phyloP scores from a whole-genome alignment of 2,888 invertebrate species.

The Lacanobia wlatinum region DNA sequence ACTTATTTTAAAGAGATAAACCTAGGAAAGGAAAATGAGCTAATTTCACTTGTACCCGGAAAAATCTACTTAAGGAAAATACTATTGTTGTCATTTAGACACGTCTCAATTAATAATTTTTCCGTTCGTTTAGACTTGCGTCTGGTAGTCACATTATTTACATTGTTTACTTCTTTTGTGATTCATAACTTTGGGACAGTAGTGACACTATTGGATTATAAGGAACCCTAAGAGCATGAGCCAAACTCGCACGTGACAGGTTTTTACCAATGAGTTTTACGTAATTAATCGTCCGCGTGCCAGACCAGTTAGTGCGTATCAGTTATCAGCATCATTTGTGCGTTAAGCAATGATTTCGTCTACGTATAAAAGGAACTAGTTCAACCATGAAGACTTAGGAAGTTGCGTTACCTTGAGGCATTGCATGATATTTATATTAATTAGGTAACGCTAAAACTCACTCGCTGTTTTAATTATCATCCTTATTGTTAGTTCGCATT shows the following conservation, averaged over 20 bases:
- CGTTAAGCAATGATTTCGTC: slow-evolving; percentile 30
- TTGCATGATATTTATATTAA: slow-evolving; percentile 21
- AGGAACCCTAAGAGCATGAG: background rate
- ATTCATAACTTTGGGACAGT: background rate
- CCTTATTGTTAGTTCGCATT: background rate
- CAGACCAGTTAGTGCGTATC: slow-evolving; percentile 17
- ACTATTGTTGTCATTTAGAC: slow-evolving; percentile 8
- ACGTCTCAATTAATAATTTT: slow-evolving; percentile 21
- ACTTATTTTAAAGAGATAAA: background rate
- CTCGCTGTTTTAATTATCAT: slow-evolving; percentile 3
- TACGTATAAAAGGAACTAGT: slow-evolving; percentile 38
- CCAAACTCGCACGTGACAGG: background rate
- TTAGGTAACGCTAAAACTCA: background rate
- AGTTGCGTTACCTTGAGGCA: slow-evolving; percentile 32
- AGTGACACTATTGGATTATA: slow-evolving; percentile 8
- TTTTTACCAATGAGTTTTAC: background rate
- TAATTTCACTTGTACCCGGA: background rate
- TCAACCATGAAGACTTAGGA: slow-evolving; percentile 33
- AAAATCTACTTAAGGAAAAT: slow-evolving; percentile 24
- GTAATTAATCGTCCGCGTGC: slow-evolving; percentile 12
- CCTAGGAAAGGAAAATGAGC: too few relatives aligned
- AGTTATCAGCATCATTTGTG: slow-evolving; percentile 6
- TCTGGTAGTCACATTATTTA: background rate
- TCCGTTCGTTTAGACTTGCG: background rate
- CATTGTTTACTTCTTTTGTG: background rate